A percentile compares a stretch with the other conserved stretches of the same genome.
These are phyloP conservation scores for Pseudobourletiella spinata DNA, from an alignment of 1,140 invertebrate species.

Conservation along the genomic window DNA sequence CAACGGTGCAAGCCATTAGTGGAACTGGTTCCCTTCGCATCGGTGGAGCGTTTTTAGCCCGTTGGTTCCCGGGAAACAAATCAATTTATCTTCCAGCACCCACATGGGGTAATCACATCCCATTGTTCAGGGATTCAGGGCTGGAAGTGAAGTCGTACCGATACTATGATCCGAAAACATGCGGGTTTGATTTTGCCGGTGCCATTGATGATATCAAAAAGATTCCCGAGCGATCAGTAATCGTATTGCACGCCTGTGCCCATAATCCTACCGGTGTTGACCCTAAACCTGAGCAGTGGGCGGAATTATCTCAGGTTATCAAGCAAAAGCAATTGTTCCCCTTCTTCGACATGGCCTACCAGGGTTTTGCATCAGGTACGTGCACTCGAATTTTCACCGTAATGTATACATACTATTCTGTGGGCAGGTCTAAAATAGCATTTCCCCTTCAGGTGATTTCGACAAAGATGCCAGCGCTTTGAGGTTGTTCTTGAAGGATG, in stretches of 20 bases:
- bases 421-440: neutral
- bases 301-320: slow-evolving; percentile 68
- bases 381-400: neutral
- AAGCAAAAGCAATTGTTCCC: slow-evolving; percentile 76
- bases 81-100: slow-evolving; percentile 88
- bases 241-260: slow-evolving; percentile 92
- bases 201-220: slow-evolving; percentile 87
- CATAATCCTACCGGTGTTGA: slow-evolving; percentile 99
- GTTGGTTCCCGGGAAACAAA: slow-evolving; percentile 75
- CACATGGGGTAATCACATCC: slow-evolving; percentile 96
- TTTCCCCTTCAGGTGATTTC: slow-evolving; percentile 56
- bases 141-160: slow-evolving; percentile 81
- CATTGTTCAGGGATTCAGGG: slow-evolving; percentile 84
- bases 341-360: slow-evolving; percentile 99
- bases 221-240: slow-evolving; percentile 77
- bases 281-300: slow-evolving; percentile 88
- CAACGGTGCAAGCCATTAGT: slow-evolving; percentile 80
- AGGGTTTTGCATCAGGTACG: slow-evolving; percentile 80
- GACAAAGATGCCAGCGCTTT: slow-evolving; percentile 83
- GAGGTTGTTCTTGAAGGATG: slow-evolving; percentile 82
- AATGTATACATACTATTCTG: neutral
- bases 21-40: slow-evolving; percentile 94
- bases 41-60: slow-evolving; percentile 79
- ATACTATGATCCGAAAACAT: slow-evolving; percentile 93
- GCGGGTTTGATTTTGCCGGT: slow-evolving; percentile 88